phyloP scores from a whole-genome alignment of 2,797 vertebrate species.

The Sphenodon punctatus region DNA sequence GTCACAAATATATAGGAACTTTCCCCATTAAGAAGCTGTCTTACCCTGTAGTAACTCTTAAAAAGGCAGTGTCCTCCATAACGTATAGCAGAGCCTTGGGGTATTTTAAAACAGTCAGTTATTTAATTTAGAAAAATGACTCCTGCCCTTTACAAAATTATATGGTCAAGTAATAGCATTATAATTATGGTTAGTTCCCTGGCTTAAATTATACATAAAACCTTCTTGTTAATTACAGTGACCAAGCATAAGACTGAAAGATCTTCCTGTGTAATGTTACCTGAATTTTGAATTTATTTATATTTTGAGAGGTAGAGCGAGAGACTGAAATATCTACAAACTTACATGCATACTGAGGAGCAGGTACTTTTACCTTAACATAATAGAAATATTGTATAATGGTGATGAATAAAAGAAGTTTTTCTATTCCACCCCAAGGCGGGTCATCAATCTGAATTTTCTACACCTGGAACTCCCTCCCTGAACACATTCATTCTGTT shows the following conservation, averaged over 20 bases:
- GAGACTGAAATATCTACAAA: background rate
- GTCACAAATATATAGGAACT: background rate
- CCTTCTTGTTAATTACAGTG: background rate
- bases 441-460: too few relatives aligned
- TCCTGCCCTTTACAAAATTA: constrained; percentile 13
- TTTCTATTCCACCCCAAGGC: too few relatives aligned
- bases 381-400: background rate
- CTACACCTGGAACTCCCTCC: too few relatives aligned
- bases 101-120: constrained; percentile 29
- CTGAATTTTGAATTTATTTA: background rate
- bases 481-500: too few relatives aligned
- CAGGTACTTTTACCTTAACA: background rate
- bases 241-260: background rate
- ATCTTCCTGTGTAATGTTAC: background rate
- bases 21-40: constrained; percentile 31
- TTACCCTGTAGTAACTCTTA: constrained; percentile 19
- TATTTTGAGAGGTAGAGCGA: too few relatives aligned
- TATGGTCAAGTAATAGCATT: constrained; percentile 27
- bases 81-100: background rate
- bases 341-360: background rate
- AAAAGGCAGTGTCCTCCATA: constrained; percentile 24
- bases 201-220: background rate
- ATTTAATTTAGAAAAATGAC: constrained; percentile 44
- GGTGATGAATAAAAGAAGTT: too few relatives aligned
- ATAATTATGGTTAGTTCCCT: constrained; percentile 6